Evolutionary conservation across 2,113 vertebrate genomes (phyloP), one percentile per base, ranked within the genome.

Genomic region (Grantiella picta): DNA sequence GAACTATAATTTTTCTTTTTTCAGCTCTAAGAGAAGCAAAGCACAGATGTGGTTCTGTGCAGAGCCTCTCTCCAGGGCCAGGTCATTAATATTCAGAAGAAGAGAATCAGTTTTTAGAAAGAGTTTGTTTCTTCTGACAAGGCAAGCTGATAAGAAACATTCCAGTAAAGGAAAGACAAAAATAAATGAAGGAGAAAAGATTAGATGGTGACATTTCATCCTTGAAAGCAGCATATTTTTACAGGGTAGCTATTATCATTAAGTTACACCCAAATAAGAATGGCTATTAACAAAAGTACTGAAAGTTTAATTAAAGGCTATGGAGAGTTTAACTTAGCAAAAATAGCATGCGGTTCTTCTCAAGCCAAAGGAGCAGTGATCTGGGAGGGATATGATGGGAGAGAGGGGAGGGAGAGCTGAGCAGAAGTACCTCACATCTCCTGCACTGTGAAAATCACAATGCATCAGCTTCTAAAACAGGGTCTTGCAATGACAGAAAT

Each of bases 91-190:
- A 92, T 82, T 94, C 92, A 87, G 90, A 72, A 94, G 25, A 85
- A 75, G n/a, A 82, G 11, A 88, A 91, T 56, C 68, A 17, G 11
- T 49, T 85, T 94, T 90, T 66, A 63, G 6, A 19, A 90, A 82
- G 82, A 73, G 65, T 86, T 59, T 92, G 72, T 89, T 92, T 95
- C 72, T 97, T 90, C 83, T 94, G 91, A 94, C 89, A 96, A 95
- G 24, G 63, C 69, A 85, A 82, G 71, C 60, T 92, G 96, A 93
- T 94, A 95, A 92, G 72, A 95, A 86, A 70, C 24, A 90, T 86
- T 96, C 90, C 53, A 91, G 69, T 28, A 69, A 68, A 81, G 47
- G 38, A 71, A 96, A 88, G 79, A 86, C 57, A 92, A 54, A 90
- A 87, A 93, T 42, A 86, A 80, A 56, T 54, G n/a, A 57, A 72